These are phyloP conservation scores for Yoshiicerus persimilis DNA, from an alignment of 1,140 invertebrate genomes.

Conservation along the genomic window DNA sequence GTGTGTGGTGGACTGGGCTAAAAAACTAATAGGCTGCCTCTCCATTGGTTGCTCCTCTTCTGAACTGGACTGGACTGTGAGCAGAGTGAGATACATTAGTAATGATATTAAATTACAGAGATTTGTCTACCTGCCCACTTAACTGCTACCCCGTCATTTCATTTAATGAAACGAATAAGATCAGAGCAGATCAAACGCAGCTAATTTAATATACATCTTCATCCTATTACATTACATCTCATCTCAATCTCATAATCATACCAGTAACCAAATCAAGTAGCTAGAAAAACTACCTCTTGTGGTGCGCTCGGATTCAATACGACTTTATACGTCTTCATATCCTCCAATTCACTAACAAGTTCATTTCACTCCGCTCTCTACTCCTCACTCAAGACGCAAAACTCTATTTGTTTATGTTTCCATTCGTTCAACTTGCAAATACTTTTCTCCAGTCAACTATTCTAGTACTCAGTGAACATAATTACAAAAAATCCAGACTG, in stretches of 20 bases:
- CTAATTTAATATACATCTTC: neutral
- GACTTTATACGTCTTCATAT: neutral
- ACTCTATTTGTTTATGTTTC: too few relatives aligned
- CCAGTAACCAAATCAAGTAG: neutral
- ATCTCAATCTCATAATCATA: neutral
- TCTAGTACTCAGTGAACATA: too few relatives aligned
- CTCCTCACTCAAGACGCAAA: too few relatives aligned
- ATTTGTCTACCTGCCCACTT: constrained; percentile 2
- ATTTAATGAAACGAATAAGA: neutral
- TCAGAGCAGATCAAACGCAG: neutral
- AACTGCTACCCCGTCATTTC: neutral
- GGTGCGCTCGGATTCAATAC: neutral
- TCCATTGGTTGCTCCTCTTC: too few relatives aligned
- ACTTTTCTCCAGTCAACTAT: too few relatives aligned
- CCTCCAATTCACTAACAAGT: neutral
- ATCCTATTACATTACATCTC: neutral
- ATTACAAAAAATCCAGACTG: neutral
- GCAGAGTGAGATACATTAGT: neutral
- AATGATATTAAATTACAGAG: neutral
- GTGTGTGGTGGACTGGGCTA: neutral
- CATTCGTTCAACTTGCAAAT: too few relatives aligned
- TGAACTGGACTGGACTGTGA: neutral
- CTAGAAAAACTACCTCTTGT: constrained; percentile 9
- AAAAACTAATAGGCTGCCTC: neutral
- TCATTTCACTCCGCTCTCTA: neutral